Conservation (phyloP, 2,113 vertebrate genomes). For the Oxyruncus cristatus region DNA sequence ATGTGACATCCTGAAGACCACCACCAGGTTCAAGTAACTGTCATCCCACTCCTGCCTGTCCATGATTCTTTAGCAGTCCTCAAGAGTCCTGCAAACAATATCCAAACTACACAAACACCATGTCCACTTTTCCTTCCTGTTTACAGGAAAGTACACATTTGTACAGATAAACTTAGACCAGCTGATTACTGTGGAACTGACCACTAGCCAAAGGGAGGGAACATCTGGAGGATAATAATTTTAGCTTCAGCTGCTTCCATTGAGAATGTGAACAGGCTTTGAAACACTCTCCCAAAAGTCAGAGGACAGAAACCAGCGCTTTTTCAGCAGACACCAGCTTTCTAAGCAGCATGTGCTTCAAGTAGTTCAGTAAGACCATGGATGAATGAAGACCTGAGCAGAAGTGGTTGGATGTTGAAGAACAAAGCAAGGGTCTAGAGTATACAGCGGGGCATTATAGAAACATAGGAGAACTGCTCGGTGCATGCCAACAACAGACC, state of each 20-base stretch:
- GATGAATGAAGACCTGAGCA: not conserved
- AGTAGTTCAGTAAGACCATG: not conserved
- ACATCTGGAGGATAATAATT: not conserved
- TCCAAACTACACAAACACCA: not conserved
- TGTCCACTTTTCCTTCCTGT: constrained; percentile 40
- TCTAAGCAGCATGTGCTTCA: accelerated
- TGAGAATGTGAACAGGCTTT: not conserved
- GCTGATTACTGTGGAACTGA: not conserved
- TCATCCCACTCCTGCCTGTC: not conserved
- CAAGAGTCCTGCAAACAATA: not conserved
- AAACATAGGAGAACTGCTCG: accelerated
- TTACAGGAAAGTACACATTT: not conserved
- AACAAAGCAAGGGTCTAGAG: not conserved
- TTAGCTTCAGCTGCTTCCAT: not conserved
- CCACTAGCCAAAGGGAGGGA: not conserved
- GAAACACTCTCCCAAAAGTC: not conserved
- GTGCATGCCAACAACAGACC: not conserved
- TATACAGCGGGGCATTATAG: not conserved
- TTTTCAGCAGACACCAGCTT: not conserved
- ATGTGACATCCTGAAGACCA: not conserved
- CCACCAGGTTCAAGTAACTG: not conserved
- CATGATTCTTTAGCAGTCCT: not conserved
- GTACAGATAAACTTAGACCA: constrained; percentile 6
- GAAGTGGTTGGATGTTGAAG: not conserved
- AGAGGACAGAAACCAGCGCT: not conserved